Evolutionary conservation across 2,113 vertebrate species (phyloP).

Genomic region (Jaculus jaculus): DNA sequence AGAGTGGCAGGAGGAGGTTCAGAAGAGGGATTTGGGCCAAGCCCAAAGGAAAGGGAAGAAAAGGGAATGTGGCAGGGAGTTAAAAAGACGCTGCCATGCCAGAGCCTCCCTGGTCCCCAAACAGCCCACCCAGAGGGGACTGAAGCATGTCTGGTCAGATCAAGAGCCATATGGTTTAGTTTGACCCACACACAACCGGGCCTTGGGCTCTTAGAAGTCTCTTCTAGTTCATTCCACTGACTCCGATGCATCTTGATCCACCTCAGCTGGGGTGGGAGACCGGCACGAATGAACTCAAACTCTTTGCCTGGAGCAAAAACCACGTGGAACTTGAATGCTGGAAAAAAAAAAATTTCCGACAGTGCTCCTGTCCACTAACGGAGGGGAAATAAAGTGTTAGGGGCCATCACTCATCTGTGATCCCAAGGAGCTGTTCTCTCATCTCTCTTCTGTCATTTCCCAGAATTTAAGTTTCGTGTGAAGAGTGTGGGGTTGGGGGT

Average conservation of each 20-base stretch:
- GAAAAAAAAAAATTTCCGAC: slow-evolving; percentile 16
- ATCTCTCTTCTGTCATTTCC: slow-evolving; percentile 55
- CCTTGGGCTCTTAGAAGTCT: not conserved
- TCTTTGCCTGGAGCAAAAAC: not conserved
- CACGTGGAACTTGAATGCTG: slow-evolving; percentile 39
- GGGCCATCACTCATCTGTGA: slow-evolving; percentile 54
- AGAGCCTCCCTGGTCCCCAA: slow-evolving; percentile 13
- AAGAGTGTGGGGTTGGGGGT: no score
- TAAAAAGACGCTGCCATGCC: slow-evolving; percentile 1
- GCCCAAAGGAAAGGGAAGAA: not conserved
- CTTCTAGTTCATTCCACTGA: slow-evolving; percentile 31
- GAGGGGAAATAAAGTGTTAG: slow-evolving; percentile 53
- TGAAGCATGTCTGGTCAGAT: slow-evolving; percentile 32
- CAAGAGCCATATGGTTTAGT: slow-evolving; percentile 53
- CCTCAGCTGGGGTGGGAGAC: slow-evolving; percentile 61
- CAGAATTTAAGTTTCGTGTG: not conserved
- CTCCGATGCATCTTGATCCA: slow-evolving; percentile 41
- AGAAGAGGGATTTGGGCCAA: slow-evolving; percentile 46
- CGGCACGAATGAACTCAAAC: not conserved
- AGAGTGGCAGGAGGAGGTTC: not conserved
- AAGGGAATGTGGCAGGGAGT: not conserved
- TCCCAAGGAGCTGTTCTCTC: not conserved
- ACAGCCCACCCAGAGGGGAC: slow-evolving; percentile 55
- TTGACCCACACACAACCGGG: slow-evolving; percentile 50
- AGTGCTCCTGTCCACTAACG: not conserved